phyloP scores from a whole-genome alignment of 2,113 vertebrate genomes.

The Aspiorhynchus laticeps region DNA sequence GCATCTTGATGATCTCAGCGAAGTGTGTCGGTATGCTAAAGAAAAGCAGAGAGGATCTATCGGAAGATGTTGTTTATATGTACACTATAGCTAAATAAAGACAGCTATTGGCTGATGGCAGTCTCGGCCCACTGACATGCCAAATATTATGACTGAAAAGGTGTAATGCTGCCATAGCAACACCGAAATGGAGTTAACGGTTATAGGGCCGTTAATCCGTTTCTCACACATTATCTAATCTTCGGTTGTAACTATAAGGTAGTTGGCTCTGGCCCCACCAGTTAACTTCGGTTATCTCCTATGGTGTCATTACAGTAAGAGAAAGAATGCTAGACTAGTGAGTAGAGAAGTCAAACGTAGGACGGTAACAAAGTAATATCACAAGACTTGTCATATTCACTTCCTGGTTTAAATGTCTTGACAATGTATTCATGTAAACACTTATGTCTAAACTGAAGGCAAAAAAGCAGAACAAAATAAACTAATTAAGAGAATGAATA shows the following conservation, averaged over 20 bases:
- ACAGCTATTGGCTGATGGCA: background rate
- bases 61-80: slow-evolving; percentile 57
- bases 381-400: background rate
- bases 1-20: slow-evolving; percentile 57
- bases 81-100: slow-evolving; percentile 40
- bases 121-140: background rate
- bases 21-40: slow-evolving; percentile 58
- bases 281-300: background rate
- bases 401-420: background rate
- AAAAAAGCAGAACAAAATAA: background rate
- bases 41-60: slow-evolving; percentile 42
- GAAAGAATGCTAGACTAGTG: background rate
- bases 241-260: background rate
- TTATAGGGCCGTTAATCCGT: background rate
- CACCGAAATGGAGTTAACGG: background rate
- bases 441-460: background rate
- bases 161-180: slow-evolving; percentile 16
- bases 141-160: background rate
- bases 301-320: background rate
- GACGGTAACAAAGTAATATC: background rate
- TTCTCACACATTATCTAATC: slow-evolving; percentile 12
- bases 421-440: background rate
- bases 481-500: background rate
- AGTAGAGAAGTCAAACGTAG: background rate
- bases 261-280: background rate